Evolutionary conservation across 2,888 invertebrate species (phyloP), one percentile per base, ranked within the genome.

Genomic region (Argyresthia albistria): DNA sequence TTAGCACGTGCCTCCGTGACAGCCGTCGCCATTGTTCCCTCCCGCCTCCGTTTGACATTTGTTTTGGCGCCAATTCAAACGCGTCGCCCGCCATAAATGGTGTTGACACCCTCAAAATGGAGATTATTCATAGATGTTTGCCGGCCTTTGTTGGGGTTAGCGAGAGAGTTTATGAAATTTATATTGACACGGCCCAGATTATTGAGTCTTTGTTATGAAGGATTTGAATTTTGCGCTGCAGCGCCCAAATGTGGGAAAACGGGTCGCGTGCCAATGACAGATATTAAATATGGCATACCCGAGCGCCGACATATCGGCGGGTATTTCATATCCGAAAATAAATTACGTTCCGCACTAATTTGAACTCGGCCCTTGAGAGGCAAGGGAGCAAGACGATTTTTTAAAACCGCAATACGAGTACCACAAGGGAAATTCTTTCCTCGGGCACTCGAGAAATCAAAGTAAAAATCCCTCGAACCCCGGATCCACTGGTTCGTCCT

Each of bases 41-140:
- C 50, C 64, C 64, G 58, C 61, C 66, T 66, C 73, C 66, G 68
- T 65, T 65, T 76, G 80, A 78, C 78, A 73, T 78, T 76, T 78
- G 77, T 78, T 78, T 80, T 78, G 76, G 76, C 77, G 76, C 71
- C 72, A 74, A 72, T 64, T 67, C 68, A 65, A 70, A 70, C 71
- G 69, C 71, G 69, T 25, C 2, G 25, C 25, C 25, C 69, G 60
- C 45, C 46, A 53, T 67, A 70, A 71, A 73, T 80, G 82, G 73
- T 76, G 80, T 78, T 82, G 82, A 82, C 82, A 80, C 80, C 80
- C 79, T 76, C 80, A 79, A 77, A 78, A 80, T 79, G 76, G 77
- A 80, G 80, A 82, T 82, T 82, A 82, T 82, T 82, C 82, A 82
- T 82, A 80, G 80, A 79, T 77, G 79, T 80, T 80, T 79, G 79